Conservation (phyloP, 2,797 vertebrate species). For the Karalla daura region DNA sequence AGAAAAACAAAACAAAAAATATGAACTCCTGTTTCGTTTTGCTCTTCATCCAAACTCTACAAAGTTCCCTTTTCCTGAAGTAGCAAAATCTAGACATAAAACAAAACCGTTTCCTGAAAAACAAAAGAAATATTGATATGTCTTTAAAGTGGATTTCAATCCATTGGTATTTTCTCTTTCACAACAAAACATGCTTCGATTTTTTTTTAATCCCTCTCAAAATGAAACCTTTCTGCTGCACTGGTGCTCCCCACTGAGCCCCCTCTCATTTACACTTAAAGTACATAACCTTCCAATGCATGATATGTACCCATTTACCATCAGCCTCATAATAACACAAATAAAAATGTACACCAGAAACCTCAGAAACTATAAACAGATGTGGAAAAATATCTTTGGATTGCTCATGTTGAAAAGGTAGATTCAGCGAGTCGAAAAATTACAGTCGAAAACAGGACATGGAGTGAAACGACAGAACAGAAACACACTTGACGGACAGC, state of each 20-base stretch:
- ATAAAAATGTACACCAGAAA: conserved; percentile 78
- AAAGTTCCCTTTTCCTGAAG: conserved; percentile 71
- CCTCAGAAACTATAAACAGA: conserved; percentile 79
- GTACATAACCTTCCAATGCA: conserved; percentile 72
- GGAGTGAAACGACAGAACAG: conserved; percentile 4
- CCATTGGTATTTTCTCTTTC: conserved; percentile 58
- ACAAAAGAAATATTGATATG: conserved; percentile 71
- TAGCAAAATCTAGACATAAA: conserved; percentile 73
- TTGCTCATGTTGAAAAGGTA: conserved; percentile 84
- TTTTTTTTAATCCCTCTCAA: conserved; percentile 19
- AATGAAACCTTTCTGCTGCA: conserved; percentile 41
- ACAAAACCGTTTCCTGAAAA: conserved; percentile 71
- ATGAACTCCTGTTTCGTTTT: conserved; percentile 62
- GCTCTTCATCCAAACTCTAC: conserved; percentile 73
- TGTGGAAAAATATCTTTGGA: conserved; percentile 88
- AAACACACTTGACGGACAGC: conserved; percentile 26
- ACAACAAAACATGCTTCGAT: conserved; percentile 59
- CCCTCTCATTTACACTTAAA: conserved; percentile 54
- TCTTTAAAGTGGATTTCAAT: conserved; percentile 68
- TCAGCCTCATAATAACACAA: conserved; percentile 67
- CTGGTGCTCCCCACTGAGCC: conserved; percentile 37
- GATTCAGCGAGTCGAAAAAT: conserved; percentile 72
- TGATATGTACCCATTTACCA: conserved; percentile 82
- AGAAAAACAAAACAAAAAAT: conserved; percentile 59
- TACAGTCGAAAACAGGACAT: conserved; percentile 63